Evolutionary conservation across 2,888 invertebrate species (phyloP).

Genomic region (Orthosia cruda): DNA sequence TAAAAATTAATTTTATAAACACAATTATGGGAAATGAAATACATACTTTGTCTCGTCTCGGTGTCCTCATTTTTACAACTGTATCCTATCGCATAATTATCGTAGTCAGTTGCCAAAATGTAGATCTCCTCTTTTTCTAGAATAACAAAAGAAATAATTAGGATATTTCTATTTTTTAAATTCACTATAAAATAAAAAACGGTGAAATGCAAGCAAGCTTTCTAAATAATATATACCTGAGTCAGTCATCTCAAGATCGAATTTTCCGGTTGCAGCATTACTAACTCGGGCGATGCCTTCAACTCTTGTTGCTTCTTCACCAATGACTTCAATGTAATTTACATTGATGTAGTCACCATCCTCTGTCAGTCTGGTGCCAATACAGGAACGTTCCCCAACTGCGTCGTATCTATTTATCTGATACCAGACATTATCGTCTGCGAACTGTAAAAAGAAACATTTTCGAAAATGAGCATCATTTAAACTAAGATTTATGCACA

Average conservation of each 20-base stretch:
- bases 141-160: slow-evolving; percentile 23
- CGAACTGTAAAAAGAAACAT: slow-evolving; percentile 76
- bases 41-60: slow-evolving; percentile 26
- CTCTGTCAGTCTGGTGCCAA: slow-evolving; percentile 79
- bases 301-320: slow-evolving; percentile 75
- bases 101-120: slow-evolving; percentile 93
- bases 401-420: slow-evolving; percentile 83
- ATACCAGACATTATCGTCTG: slow-evolving; percentile 85
- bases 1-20: background rate
- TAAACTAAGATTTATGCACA: background rate
- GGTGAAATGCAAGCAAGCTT: background rate
- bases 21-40: background rate
- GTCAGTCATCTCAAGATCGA: slow-evolving; percentile 77
- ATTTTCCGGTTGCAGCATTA: slow-evolving; percentile 75
- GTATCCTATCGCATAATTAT: slow-evolving; percentile 92
- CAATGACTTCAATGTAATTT: slow-evolving; percentile 74
- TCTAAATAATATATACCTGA: slow-evolving; percentile 66
- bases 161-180: background rate
- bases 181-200: background rate
- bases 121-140: slow-evolving; percentile 74
- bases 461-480: background rate
- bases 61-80: slow-evolving; percentile 88
- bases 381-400: slow-evolving; percentile 77
- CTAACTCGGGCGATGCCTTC: slow-evolving; percentile 78
- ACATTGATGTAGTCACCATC: slow-evolving; percentile 49